phyloP scores from a whole-genome alignment of 2,888 invertebrate species.

The Drosophila leonis region DNA sequence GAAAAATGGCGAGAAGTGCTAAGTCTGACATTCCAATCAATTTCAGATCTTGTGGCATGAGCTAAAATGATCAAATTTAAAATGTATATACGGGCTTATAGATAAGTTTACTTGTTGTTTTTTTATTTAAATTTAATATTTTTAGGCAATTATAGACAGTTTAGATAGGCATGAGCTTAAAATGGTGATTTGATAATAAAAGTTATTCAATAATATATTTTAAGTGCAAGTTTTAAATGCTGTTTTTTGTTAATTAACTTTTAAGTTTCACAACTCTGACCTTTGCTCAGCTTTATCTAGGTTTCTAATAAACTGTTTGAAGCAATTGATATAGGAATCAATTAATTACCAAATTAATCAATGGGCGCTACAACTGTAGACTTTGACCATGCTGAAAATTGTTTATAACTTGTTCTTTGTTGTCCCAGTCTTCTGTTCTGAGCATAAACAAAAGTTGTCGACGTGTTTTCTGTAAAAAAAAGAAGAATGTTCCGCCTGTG shows the following conservation, averaged over 20 bases:
- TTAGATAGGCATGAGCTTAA: background rate
- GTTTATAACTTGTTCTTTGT: background rate
- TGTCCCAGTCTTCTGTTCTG: background rate
- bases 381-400: conserved; percentile 28
- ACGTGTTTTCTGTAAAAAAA: conserved; percentile 6
- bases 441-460: conserved; percentile 9
- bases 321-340: too few species aligned
- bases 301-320: too few species aligned
- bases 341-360: conserved; percentile 2
- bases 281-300: background rate
- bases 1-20: background rate
- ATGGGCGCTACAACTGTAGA: conserved; percentile 3
- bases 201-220: background rate
- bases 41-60: background rate
- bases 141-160: background rate
- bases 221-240: background rate
- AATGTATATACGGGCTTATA: background rate
- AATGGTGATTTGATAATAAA: too few species aligned
- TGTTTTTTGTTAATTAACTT: background rate
- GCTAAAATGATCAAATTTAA: background rate
- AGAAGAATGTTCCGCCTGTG: background rate
- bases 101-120: background rate
- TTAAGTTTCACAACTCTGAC: background rate
- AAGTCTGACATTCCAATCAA: background rate
- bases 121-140: too few species aligned